Base-by-base conservation (phyloP, 2,888 invertebrate species). In the Biston betularia region DNA sequence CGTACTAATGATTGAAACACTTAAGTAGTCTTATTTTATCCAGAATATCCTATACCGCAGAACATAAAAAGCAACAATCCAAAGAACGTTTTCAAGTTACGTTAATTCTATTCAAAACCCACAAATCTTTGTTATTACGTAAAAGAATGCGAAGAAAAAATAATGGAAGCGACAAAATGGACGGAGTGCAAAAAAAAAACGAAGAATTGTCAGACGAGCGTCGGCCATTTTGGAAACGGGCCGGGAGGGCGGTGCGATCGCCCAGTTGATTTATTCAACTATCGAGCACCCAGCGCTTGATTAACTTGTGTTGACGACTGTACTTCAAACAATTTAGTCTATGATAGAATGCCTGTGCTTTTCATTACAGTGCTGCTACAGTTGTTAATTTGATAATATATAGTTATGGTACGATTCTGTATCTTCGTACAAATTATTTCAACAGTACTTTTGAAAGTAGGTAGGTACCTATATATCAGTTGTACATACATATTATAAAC, bases 141-240 rank as follows among this genome's bases (percentile, higher is more conserved):
- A 58, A 72, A 72, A 56, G 72, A 70, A 76, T 75, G 69, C 38
- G 33, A 74, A 74, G 71, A 76, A 78, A 80, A 78, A 80, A 74
- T 75, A 78, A 78, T 69, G 68, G 69, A 70, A 68, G 73, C 74
- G 80, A 84, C 84, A 86, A 86, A 86, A 88, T 86, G 85, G 89
- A 81, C 72, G 86, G 71, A 69, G 78, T 78, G 82, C 81, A 82
- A 89, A 89, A 85, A n/a, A 87, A 87, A 82, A 60, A 54, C 40
- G 40, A 48, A 62, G 61, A 55, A 68, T 59, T 55, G 63, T 80
- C 70, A 74, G 75, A 65, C 70, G 69, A 74, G 65, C 66, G 86
- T 83, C 91, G 87, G 92, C 92, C 92, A 92, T 92, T 80, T 92
- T 93, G 90, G 75, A 79, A 80, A 70, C 81, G 86, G 83, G 84